Evolutionary conservation across 1,140 invertebrate genomes (phyloP).

Genomic region (Hylaeus volcanicus): DNA sequence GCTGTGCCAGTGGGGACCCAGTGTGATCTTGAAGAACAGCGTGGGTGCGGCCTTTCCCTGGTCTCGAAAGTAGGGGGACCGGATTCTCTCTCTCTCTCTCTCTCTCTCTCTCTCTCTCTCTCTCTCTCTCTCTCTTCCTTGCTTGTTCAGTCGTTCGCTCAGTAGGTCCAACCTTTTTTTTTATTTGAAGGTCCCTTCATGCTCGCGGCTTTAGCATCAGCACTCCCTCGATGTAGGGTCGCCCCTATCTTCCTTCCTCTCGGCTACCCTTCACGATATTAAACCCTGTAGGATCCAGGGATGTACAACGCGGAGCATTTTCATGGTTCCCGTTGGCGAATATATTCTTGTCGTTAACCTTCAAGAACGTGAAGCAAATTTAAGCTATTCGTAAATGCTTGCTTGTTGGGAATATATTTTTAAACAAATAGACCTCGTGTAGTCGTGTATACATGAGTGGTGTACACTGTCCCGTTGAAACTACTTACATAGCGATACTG

Average conservation of each 20-base stretch:
- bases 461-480: not conserved
- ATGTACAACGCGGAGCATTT: slow-evolving; percentile 24
- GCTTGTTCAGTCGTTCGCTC: slow-evolving; percentile 34
- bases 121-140: slow-evolving; percentile 5
- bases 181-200: slow-evolving; percentile 71
- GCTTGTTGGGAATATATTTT: not conserved
- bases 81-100: slow-evolving; percentile 20
- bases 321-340: not conserved
- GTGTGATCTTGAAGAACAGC: slow-evolving; percentile 60
- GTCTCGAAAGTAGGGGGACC: slow-evolving; percentile 67
- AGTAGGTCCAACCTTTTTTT: slow-evolving; percentile 65
- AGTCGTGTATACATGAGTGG: not conserved
- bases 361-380: too few species aligned
- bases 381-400: too few species aligned
- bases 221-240: slow-evolving; percentile 65
- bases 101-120: slow-evolving; percentile 17
- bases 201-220: slow-evolving; percentile 60
- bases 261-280: slow-evolving; percentile 60
- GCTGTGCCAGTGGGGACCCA: slow-evolving; percentile 62
- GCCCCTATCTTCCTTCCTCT: slow-evolving; percentile 66
- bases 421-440: not conserved
- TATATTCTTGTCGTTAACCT: too few species aligned
- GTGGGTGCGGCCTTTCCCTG: slow-evolving; percentile 72
- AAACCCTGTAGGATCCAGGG: slow-evolving; percentile 61
- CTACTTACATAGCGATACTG: slow-evolving; percentile 15